A percentile compares a stretch with the other conserved stretches of the same genome.
phyloP scores from a whole-genome alignment of 2,797 vertebrate species.

The Leontopithecus rosalia region DNA sequence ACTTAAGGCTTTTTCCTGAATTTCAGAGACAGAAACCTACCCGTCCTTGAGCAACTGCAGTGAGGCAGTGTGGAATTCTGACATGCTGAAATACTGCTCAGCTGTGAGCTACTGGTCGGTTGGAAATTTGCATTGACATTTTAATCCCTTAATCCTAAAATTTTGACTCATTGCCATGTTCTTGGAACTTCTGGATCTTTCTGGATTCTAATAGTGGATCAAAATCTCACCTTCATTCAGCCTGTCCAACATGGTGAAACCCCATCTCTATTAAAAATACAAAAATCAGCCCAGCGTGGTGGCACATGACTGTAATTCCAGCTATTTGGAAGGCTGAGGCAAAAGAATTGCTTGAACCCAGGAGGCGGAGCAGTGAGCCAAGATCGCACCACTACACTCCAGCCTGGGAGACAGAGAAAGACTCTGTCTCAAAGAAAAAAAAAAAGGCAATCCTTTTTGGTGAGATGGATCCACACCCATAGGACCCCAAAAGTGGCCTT shows the following conservation, averaged over 20 bases:
- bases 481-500: neutral
- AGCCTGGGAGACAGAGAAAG: neutral
- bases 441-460: neutral
- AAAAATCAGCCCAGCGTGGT: neutral
- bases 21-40: neutral
- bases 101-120: neutral
- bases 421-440: neutral
- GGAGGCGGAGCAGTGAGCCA: neutral
- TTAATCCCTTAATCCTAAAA: neutral
- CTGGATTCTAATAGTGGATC: neutral
- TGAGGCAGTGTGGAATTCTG: neutral
- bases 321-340: neutral
- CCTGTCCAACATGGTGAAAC: neutral
- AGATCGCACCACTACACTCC: neutral
- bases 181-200: neutral
- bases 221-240: neutral
- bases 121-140: neutral
- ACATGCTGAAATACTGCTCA: neutral
- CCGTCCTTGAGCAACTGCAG: neutral
- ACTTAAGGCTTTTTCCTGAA: neutral
- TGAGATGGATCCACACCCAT: neutral
- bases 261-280: neutral
- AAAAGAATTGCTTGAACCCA: neutral
- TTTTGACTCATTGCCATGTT: neutral
- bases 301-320: neutral